Evolutionary conservation across 2,888 invertebrate species (phyloP).

Genomic region (Tiliacea citrago): DNA sequence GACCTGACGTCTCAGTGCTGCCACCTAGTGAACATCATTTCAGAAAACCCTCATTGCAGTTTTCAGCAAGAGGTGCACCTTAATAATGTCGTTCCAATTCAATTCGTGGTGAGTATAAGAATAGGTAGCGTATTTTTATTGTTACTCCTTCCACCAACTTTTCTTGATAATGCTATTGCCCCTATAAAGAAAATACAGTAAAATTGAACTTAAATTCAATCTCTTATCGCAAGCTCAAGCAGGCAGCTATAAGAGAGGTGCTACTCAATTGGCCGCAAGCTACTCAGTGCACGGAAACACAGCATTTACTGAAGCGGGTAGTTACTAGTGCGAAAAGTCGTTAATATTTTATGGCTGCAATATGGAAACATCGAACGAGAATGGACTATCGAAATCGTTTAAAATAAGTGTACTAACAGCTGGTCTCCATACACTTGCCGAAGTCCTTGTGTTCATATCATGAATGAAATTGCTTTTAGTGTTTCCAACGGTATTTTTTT

Average conservation of each 20-base stretch:
- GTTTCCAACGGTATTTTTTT: constrained; percentile 45
- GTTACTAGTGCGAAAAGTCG: constrained; percentile 50
- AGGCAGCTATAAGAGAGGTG: too few species aligned
- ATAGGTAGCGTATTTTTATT: constrained; percentile 41
- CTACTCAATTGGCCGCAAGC: constrained; percentile 50
- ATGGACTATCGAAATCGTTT: constrained; percentile 46
- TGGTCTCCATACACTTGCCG: constrained; percentile 35
- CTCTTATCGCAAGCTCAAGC: constrained; percentile 46
- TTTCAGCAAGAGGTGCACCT: constrained; percentile 11
- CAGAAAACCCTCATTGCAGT: not conserved
- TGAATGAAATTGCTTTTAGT: constrained; percentile 43
- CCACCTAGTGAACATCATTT: too few species aligned
- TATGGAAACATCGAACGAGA: constrained; percentile 47
- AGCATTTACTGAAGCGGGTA: constrained; percentile 48
- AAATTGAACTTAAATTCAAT: constrained; percentile 57
- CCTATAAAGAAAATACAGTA: constrained; percentile 28
- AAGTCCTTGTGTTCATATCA: constrained; percentile 9
- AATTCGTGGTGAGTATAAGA: constrained; percentile 42
- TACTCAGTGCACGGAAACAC: constrained; percentile 30
- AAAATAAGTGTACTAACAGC: constrained; percentile 51
- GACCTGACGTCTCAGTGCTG: too few species aligned
- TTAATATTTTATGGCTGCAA: constrained; percentile 61
- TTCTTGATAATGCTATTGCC: constrained; percentile 19
- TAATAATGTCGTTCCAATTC: constrained; percentile 34
- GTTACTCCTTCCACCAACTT: constrained; percentile 25